Base-by-base conservation (phyloP, 2,797 vertebrate species). In the Leucoraja ocellata region DNA sequence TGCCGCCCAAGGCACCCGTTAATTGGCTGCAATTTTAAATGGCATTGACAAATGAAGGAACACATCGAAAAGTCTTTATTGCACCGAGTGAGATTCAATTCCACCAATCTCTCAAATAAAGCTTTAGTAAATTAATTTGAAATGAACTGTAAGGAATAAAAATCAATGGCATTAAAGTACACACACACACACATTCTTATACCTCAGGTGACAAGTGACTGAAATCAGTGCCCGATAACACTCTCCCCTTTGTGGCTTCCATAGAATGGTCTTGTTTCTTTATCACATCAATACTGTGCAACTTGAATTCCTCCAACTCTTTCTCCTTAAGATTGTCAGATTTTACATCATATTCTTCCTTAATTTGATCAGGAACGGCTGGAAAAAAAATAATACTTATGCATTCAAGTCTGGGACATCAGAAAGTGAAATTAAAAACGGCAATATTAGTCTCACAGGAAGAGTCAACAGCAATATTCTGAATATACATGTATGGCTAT, bases 271-370 rank as follows among this genome's bases (percentile, higher is more conserved):
- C n/a, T 88, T 32, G 61, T 21, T 68, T 88, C 84, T 88, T 88
- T 21, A 21, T 46, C 25, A 68, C n/a, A 36, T 7, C n/a, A 21
- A 32, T 46, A 92, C 21, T 58, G 11, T 76, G 46, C 1, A 9
- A 11, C 25, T 76, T 92, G 36, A 10, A 54, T 92, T 92, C 68
- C 39, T 91, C 54, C 28, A 74, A 76, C 1, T 25, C 23, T 11
- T 46, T 92, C 54, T 92, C 71, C 28, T 92, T 92, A 28, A 58
- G 71, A 13, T 76, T 73, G n/a, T 18, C 84, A 88, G 84, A 88
- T 68, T 88, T 88, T 68, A 32, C n/a, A 7, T 36, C 84, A 88
- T 7, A 68, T 36, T 68, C n/a, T 16, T 46, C 61, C 16, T 88
- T 88, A 68, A 88, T 74, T 14, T 46, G 32, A 11, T 91, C 68